Evolutionary conservation across 2,113 vertebrate species (phyloP), one percentile per base, ranked within the genome.

Genomic region (Empidonax traillii): DNA sequence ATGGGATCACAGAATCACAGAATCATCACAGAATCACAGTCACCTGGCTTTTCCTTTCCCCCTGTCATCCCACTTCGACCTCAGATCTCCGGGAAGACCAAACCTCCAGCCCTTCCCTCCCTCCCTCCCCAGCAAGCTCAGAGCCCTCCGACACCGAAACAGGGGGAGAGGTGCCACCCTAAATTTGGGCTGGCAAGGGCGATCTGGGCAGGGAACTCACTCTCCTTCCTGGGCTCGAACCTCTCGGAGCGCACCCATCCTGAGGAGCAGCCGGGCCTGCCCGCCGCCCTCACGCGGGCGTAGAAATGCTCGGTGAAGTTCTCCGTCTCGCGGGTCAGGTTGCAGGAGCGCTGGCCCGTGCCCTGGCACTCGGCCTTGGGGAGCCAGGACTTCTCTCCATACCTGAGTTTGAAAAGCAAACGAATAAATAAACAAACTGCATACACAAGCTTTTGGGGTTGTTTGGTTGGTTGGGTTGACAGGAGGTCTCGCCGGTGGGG

Each of bases 381-480:
- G 31, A 96, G 79, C 98, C 98, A 98, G 31, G 20, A 14, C 17
- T 18, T 85, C 21, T 97, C 93, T 63, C 98, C 98, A 8, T 98
- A 98, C 84, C 98, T 98, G 95, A 24, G 61, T 52, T 28, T 9
- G 15, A 52, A 52, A 47, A 46, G 21, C 12, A 27, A 27, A 27
- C 25, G 27, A 51, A 23, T 7, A 24, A 25, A 24, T 3, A 47
- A 49, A 24, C 5, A 49, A 25, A 51, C 25, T n/a, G 25, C 22
- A 27, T 14, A 27, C 49, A 69, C 67, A 12, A 22, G 8, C 8
- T 37, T 58, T 87, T 30, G 77, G 77, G 77, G 39, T 30, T 7
- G 13, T n/a, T 65, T 18, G 61, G 35, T 35, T 35, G 35, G 7
- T 35, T 35, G 35, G 35, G 35, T 35, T 35, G 35, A 16, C 8